Evolutionary conservation across 2,888 invertebrate genomes (phyloP), one percentile per base, ranked within the genome.

Genomic region (Rotaria macrura): DNA sequence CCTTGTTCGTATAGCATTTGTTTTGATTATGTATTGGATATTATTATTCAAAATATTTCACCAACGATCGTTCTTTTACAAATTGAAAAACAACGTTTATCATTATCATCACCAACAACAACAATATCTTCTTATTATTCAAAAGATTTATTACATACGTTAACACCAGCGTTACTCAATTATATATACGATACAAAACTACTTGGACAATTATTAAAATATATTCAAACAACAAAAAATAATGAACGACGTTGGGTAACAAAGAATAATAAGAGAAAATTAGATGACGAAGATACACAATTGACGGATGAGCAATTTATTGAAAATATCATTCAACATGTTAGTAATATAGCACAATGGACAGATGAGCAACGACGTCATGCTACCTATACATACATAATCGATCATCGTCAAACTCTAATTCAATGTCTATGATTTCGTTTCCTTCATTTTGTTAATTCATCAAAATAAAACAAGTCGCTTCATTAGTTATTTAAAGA

Each of bases 221-320:
- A 43, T 79, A 43, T 79, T 79, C 79, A 79, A 79, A 79, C 65
- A 65, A 65, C 65, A 65, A 34, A 12, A 65, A 29, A 9, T 5
- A 54, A 25, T 25, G 43, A 79, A 79, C 79, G 79, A 43, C 43
- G 40, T 43, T 79, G 79, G 79, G 12, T 14, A 40, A 14, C n/a
- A 43, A n/a, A 43, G 25, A 43, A 23, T 25, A 43, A 79, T 43
- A 79, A 79, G n/a, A 23, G 79, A 79, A 79, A 79, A 43, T 43
- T 43, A 43, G 43, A 79, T 43, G 43, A 79, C n/a, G 38, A 72
- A 3, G 79, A 79, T 43, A 43, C 25, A 25, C 20, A 25, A 43
- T 12, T 79, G 43, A 79, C 79, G 2, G 79, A 79, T 79, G 79
- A 79, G n/a, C 79, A 79, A 79, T 79, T 79, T n/a, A 43, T 79